phyloP scores from a whole-genome alignment of 2,888 invertebrate genomes.

The Catocala sponsa region DNA sequence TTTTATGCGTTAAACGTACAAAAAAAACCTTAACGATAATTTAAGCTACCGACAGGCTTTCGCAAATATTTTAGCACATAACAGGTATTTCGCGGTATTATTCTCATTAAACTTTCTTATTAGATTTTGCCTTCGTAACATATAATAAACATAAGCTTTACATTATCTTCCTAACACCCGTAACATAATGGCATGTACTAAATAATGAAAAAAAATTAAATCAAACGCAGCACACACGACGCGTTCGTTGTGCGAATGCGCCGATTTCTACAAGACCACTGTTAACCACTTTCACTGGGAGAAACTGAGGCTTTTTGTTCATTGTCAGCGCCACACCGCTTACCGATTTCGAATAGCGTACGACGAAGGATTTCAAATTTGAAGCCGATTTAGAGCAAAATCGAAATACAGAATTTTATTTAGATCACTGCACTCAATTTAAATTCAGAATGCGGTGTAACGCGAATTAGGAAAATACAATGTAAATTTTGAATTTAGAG shows the following conservation, averaged over 20 bases:
- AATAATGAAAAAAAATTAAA: constrained; percentile 43
- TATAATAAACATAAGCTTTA: constrained; percentile 15
- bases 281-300: constrained; percentile 84
- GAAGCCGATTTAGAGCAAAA: constrained; percentile 33
- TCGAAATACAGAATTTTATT: constrained; percentile 7
- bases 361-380: constrained; percentile 55
- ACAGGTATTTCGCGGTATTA: constrained; percentile 1
- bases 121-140: constrained; percentile 10
- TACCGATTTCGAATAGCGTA: constrained; percentile 70
- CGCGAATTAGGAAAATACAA: constrained; percentile 1
- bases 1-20: no score
- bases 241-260: constrained; percentile 55
- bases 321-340: constrained; percentile 67
- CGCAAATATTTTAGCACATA: not conserved
- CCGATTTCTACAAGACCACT: constrained; percentile 75
- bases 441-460: constrained; percentile 7
- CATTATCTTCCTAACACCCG: constrained; percentile 11
- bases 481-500: constrained; percentile 33
- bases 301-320: constrained; percentile 84
- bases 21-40: no score
- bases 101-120: constrained; percentile 17
- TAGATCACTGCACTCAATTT: constrained; percentile 4
- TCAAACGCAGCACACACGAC: constrained; percentile 48
- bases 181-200: constrained; percentile 31
- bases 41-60: not conserved